Base-by-base conservation (phyloP, 2,888 invertebrate species). In the Apamea monoglypha region DNA sequence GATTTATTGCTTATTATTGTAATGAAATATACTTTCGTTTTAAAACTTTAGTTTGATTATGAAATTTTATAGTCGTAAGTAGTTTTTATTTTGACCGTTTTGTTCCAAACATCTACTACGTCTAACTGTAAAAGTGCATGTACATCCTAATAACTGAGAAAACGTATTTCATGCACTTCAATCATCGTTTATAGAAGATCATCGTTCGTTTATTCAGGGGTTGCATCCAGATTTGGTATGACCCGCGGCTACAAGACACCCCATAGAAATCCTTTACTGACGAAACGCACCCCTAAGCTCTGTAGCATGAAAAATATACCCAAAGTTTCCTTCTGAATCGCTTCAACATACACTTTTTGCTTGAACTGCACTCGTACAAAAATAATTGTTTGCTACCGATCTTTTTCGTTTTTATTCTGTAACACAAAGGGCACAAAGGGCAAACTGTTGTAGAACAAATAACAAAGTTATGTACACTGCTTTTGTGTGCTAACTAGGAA, bases 1-100 rank as follows among this genome's bases (percentile, higher is more conserved):
- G 61, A 86, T 80, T 86, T 86, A 72, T 80, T 80, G 80, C 74
- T 10, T 75, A 80, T 85, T 80, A 56, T 59, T 80, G 64, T 73
- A 75, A 83, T 75, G 59, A 64, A 83, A 76, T 75, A 75, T 66
- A 72, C 40, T 79, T 85, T 82, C 53, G 32, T 70, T 75, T 85
- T 75, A 44, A 66, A 76, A 68, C 25, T 47, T 66, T 50, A 73
- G 67, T 76, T 76, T 40, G 47, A 81, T 76, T 82, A 75, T 66
- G 67, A 72, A 59, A 66, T 40, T 36, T 69, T 44, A 47, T 29
- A 12, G 32, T 70, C 25, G 64, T 69, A 61, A 56, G 64, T 64
- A 86, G 25, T 67, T 82, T 80, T 56, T 32, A 25, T n/a, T 76
- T 74, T n/a, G n/a, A 14, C 25, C 14, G 47, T 71, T 71, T 75